A percentile compares a stretch with the other conserved stretches of the same genome.
These are phyloP conservation scores for Urocyon cinereoargenteus DNA, from an alignment of 2,797 vertebrate species.

Conservation along the genomic window DNA sequence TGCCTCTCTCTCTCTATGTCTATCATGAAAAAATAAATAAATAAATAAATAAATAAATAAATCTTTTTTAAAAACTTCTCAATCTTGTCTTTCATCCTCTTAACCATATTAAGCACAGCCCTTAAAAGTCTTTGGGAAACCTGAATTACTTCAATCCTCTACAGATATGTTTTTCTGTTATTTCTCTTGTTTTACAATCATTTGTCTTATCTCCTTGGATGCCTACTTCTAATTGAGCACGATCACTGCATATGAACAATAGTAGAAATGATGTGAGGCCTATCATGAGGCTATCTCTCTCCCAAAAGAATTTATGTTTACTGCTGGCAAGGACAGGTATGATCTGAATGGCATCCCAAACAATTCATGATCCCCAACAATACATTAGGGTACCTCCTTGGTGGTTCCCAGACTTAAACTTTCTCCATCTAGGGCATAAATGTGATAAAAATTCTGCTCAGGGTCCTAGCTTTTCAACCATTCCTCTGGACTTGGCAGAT, in stretches of 20 bases:
- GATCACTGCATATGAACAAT: not conserved
- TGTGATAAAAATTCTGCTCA: not conserved
- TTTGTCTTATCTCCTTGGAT: not conserved
- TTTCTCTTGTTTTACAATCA: not conserved
- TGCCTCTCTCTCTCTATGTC: too few relatives aligned
- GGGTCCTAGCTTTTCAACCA: not conserved
- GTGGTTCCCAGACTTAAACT: not conserved
- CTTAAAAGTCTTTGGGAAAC: not conserved
- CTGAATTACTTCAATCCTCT: not conserved
- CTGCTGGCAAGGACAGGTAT: not conserved
- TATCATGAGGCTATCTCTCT: not conserved
- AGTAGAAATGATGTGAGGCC: not conserved
- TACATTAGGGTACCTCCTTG: not conserved
- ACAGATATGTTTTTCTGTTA: not conserved
- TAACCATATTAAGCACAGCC: not conserved
- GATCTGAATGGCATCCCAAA: not conserved
- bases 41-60: too few relatives aligned
- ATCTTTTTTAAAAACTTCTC: not conserved
- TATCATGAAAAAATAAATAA: too few relatives aligned
- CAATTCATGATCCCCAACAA: not conserved
- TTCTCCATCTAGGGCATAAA: not conserved
- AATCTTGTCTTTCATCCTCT: not conserved
- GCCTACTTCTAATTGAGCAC: not conserved
- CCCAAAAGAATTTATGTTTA: not conserved
- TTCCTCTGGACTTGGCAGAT: not conserved